A percentile compares a stretch with the other conserved stretches of the same genome.
Evolutionary conservation across 2,113 vertebrate genomes (phyloP).

Genomic region (Lophura nycthemera): DNA sequence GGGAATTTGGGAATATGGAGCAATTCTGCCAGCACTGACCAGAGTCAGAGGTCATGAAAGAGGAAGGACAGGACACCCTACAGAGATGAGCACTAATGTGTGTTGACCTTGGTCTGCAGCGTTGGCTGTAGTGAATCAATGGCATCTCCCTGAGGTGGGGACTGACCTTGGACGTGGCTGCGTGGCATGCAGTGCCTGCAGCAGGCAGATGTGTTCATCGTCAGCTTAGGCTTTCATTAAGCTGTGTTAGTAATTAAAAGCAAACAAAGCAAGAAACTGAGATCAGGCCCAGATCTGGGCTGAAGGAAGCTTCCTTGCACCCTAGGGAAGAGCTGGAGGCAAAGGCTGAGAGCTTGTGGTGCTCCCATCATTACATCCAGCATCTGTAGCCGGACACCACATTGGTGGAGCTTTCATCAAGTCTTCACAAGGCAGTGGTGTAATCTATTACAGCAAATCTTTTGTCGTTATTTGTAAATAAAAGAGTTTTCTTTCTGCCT

Average conservation of each 20-base stretch:
- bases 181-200: background rate
- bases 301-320: background rate
- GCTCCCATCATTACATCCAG: fast-evolving
- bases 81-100: background rate
- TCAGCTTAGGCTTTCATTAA: background rate
- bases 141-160: background rate
- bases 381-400: fast-evolving
- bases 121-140: conserved; percentile 1
- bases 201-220: background rate
- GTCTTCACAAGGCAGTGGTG: background rate
- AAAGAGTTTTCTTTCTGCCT: background rate
- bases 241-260: conserved; percentile 48
- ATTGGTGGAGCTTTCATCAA: background rate
- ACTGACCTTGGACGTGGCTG: background rate
- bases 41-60: background rate
- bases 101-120: background rate
- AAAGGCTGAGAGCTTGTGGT: background rate
- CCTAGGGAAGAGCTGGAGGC: background rate
- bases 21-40: background rate
- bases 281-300: background rate
- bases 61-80: background rate
- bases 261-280: conserved; percentile 1
- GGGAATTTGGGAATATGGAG: background rate
- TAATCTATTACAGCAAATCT: background rate
- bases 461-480: background rate